These are phyloP conservation scores for Brachynemurus nebulosus DNA, from an alignment of 2,888 invertebrate genomes.

Conservation along the genomic window DNA sequence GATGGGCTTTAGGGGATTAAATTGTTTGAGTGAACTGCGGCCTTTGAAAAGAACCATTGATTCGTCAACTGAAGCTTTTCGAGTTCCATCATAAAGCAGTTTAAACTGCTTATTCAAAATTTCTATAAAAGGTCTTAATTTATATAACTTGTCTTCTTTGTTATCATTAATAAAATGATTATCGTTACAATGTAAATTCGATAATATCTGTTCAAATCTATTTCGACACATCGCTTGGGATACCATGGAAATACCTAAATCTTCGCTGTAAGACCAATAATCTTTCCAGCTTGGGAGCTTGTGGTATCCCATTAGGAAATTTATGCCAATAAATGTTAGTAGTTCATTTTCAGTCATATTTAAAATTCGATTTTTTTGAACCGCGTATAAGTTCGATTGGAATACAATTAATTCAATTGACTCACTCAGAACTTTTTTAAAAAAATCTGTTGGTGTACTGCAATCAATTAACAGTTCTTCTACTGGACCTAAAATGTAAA, in stretches of 20 bases:
- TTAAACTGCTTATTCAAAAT: constrained; percentile 7
- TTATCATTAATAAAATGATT: constrained; percentile 3
- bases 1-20: constrained; percentile 12
- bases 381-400: background rate
- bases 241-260: constrained; percentile 1
- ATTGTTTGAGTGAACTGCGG: constrained; percentile 10
- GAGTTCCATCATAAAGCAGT: constrained; percentile 5
- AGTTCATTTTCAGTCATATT: constrained; percentile 5
- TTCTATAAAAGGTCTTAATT: constrained; percentile 10
- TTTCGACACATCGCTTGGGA: background rate
- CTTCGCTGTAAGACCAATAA: constrained; percentile 8
- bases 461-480: background rate
- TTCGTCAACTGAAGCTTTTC: constrained; percentile 11
- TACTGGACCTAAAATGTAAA: background rate
- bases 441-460: background rate
- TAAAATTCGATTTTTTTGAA: constrained; percentile 1
- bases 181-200: constrained; percentile 11
- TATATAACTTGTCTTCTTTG: constrained; percentile 11
- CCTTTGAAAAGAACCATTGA: constrained; percentile 11
- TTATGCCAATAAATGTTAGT: constrained; percentile 9
- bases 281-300: constrained; percentile 8
- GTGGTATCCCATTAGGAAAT: constrained; percentile 13
- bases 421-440: background rate
- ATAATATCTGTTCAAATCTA: constrained; percentile 10
- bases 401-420: background rate